Evolutionary conservation across 35 echinoderm and acorn worm species (phyloP), one percentile per base, ranked within the genome.

Genomic region (Patiria miniata): DNA sequence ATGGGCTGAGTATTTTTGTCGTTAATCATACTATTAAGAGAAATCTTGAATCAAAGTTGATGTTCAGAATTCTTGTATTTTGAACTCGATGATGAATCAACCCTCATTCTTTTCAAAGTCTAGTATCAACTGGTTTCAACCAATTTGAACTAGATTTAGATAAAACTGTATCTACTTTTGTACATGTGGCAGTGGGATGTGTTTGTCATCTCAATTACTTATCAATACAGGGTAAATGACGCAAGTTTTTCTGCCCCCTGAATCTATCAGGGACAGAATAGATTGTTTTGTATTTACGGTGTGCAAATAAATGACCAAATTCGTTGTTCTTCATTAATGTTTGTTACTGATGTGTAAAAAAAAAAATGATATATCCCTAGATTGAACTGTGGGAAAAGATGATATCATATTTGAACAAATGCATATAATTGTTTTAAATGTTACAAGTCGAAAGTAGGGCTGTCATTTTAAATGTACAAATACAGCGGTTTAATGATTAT

Each of bases 111-210:
- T 12, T 12, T 47, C 4, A 47, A 12, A 47, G 42, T 47, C 42
- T 6, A 47, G 42, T 47, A 47, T 12, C 42, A 12, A 47, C 42
- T 47, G 12, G 12, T 47, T 47, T 12, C 42, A 47, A 47, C 42
- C 12, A 12, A 47, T 47, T 47, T 47, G 12, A 32, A 73, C 65
- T 73, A 73, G 26, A 73, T 73, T 26, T 73, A 73, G 65, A 32
- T 73, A 73, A n/a, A 73, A 73, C 65, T 73, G 65, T 73, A 73
- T 73, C 65, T 73, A 73, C 4, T 73, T 36, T 26, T 73, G 65
- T 73, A 73, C 26, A 73, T 73, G 65, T 73, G 26, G 65, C 65
- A 26, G 65, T 32, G 65, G 29, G 65, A 73, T 73, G 65, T 15
- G 26, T 73, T 14, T 30, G 26, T 73, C 65, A 73, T 73, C 65